Conservation (phyloP, 30 jellyfish, hydroid and myxozoan species). For the Turritopsis rubra region DNA sequence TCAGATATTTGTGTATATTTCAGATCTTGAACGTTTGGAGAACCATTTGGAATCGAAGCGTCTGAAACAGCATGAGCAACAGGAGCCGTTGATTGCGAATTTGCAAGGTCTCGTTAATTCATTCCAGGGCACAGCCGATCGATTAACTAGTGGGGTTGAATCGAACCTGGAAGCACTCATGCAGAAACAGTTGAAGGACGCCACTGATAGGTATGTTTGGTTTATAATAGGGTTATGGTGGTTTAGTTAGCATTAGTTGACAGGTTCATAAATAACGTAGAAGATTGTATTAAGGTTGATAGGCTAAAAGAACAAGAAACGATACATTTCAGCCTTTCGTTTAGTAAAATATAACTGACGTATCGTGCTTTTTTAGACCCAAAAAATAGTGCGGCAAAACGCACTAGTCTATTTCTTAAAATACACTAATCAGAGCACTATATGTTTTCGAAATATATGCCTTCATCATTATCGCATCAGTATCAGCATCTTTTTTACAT, state of each 20-base stretch:
- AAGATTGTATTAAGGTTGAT: neutral
- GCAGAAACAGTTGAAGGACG: conserved; percentile 44
- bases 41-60: conserved; percentile 52
- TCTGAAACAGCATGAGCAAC: conserved; percentile 51
- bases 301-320: no score
- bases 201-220: conserved; percentile 31
- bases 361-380: no score
- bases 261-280: neutral
- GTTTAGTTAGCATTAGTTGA: neutral
- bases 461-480: no score
- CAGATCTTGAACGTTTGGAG: conserved; percentile 73
- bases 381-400: no score
- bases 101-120: conserved; percentile 59
- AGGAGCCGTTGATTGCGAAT: conserved; percentile 47
- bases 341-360: no score
- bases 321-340: no score
- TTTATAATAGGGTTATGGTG: neutral
- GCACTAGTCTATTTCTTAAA: no score
- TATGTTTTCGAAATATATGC: no score
- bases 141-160: conserved; percentile 52
- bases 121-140: conserved; percentile 75
- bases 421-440: no score
- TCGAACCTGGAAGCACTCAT: conserved; percentile 31
- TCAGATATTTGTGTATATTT: no score
- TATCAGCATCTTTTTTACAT: no score